These are phyloP conservation scores for Drosophila rufa DNA, from an alignment of 1,140 invertebrate species.

Conservation along the genomic window DNA sequence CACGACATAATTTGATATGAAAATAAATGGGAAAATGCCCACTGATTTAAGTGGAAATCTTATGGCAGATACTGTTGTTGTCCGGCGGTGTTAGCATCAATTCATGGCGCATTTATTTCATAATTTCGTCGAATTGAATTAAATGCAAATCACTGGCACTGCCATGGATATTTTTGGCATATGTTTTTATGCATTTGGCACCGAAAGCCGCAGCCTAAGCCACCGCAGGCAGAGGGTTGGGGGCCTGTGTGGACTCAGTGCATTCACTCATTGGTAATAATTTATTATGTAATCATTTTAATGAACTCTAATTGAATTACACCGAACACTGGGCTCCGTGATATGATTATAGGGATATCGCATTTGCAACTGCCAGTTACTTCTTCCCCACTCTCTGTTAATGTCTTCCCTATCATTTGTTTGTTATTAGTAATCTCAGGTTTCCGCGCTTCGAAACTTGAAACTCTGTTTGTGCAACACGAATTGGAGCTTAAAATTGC, in stretches of 20 bases:
- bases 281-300: constrained; percentile 75
- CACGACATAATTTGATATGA: neutral
- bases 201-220: neutral
- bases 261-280: constrained; percentile 57
- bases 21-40: neutral
- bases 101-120: constrained; percentile 18
- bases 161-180: constrained; percentile 21
- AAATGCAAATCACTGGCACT: constrained; percentile 18
- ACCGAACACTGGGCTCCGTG: constrained; percentile 41
- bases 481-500: neutral
- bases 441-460: neutral
- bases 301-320: constrained; percentile 72
- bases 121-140: constrained; percentile 13
- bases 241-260: neutral
- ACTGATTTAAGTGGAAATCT: neutral
- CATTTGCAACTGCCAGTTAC: constrained; percentile 2
- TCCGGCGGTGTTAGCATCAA: neutral
- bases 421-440: constrained; percentile 4
- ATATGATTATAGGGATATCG: constrained; percentile 27
- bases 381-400: neutral
- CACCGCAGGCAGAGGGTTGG: neutral
- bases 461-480: constrained; percentile 2
- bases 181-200: constrained; percentile 15
- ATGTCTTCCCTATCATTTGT: neutral
- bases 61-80: neutral